phyloP scores from a whole-genome alignment of 2,888 invertebrate species.

The Minunthozetes semirufus region DNA sequence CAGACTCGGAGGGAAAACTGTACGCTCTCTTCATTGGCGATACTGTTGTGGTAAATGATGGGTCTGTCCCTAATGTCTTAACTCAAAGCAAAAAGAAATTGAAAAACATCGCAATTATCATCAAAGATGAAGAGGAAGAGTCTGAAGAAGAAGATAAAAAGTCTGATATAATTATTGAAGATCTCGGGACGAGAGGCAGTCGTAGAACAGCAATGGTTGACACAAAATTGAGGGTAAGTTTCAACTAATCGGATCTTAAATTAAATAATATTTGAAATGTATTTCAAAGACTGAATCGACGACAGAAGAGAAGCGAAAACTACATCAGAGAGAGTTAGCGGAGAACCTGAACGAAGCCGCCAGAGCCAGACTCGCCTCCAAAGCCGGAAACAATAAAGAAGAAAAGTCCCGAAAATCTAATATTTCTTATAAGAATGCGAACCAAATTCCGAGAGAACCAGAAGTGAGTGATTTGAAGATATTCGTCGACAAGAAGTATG shows the following conservation, averaged over 20 bases:
- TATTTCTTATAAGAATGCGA: slow-evolving; percentile 83
- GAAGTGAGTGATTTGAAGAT: slow-evolving; percentile 90
- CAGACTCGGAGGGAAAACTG: slow-evolving; percentile 67
- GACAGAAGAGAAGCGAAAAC: slow-evolving; percentile 92
- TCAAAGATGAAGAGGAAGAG: slow-evolving; percentile 63
- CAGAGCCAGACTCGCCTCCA: slow-evolving; percentile 79
- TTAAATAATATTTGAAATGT: slow-evolving; percentile 4
- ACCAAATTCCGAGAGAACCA: slow-evolving; percentile 84
- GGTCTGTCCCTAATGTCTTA: slow-evolving; percentile 67
- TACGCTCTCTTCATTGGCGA: slow-evolving; percentile 95
- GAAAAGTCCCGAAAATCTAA: slow-evolving; percentile 80
- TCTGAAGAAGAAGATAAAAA: slow-evolving; percentile 61
- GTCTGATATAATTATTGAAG: slow-evolving; percentile 50
- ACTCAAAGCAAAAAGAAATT: slow-evolving; percentile 90
- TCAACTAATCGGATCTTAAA: neutral
- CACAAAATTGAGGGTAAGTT: slow-evolving; percentile 67
- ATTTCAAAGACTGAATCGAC: slow-evolving; percentile 69
- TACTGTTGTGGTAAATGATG: slow-evolving; percentile 89
- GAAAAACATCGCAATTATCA: slow-evolving; percentile 88
- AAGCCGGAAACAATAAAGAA: slow-evolving; percentile 58
- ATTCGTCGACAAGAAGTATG: slow-evolving; percentile 93
- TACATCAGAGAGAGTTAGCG: slow-evolving; percentile 91
- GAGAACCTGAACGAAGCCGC: slow-evolving; percentile 85
- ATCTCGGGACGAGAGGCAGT: slow-evolving; percentile 69
- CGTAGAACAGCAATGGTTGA: slow-evolving; percentile 82